phyloP scores from a whole-genome alignment of 2,888 invertebrate genomes.

The Phragmatobia fuliginosa region DNA sequence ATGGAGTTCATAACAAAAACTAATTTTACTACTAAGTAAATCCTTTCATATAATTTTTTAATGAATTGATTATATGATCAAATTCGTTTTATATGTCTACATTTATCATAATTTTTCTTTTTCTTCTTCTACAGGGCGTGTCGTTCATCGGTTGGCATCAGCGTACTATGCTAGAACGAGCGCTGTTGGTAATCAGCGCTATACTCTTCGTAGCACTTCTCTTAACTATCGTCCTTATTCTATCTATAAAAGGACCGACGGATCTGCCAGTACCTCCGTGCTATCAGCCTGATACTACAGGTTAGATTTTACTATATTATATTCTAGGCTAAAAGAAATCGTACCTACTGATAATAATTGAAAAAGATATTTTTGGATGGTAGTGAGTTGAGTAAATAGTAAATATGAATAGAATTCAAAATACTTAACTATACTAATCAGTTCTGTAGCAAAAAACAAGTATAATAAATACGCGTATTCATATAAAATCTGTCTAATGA shows the following conservation, averaged over 20 bases:
- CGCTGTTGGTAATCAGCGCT: constrained; percentile 87
- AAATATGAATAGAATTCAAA: no score
- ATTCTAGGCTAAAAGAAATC: neutral
- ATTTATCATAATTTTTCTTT: neutral
- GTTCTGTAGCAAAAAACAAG: no score
- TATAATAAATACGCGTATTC: no score
- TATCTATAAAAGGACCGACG: constrained; percentile 75
- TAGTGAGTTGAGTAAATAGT: no score
- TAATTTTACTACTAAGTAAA: no score
- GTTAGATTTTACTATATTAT: constrained; percentile 60
- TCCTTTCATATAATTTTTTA: no score
- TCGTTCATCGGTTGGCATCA: constrained; percentile 90
- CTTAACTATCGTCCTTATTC: constrained; percentile 79
- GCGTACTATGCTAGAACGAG: constrained; percentile 90
- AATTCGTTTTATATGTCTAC: neutral
- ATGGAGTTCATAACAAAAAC: no score
- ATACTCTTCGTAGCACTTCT: constrained; percentile 87
- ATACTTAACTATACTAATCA: no score
- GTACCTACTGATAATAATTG: neutral
- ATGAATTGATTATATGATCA: no score
- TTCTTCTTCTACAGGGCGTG: constrained; percentile 85
- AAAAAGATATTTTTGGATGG: neutral
- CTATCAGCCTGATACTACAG: constrained; percentile 81
- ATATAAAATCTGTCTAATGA: no score
- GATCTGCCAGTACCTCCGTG: constrained; percentile 77